phyloP scores from a whole-genome alignment of 2,888 invertebrate genomes.

The Tetheella fluctuosa region DNA sequence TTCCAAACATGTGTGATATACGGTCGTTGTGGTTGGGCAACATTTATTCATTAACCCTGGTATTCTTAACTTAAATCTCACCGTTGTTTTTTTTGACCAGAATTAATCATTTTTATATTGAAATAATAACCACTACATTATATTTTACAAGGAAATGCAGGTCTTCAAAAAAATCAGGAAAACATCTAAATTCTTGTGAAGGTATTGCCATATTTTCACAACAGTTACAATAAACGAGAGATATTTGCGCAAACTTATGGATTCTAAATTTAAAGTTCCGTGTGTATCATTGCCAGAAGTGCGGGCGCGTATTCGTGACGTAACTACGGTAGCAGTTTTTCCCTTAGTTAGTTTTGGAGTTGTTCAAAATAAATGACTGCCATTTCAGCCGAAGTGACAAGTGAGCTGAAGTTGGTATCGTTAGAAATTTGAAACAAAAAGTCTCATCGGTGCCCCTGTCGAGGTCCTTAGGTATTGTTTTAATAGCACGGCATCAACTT shows the following conservation, averaged over 20 bases:
- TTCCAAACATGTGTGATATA: conserved; percentile 63
- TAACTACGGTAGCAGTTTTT: conserved; percentile 64
- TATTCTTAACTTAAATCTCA: background rate
- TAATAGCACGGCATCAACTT: conserved; percentile 46
- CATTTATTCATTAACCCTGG: conserved; percentile 17
- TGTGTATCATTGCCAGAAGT: conserved; percentile 28
- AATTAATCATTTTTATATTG: too few relatives aligned
- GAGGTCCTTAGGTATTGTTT: conserved; percentile 46
- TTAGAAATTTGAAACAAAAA: conserved; percentile 58
- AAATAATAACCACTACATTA: too few relatives aligned
- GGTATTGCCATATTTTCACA: too few relatives aligned
- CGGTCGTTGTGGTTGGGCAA: conserved; percentile 36
- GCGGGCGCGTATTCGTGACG: conserved; percentile 53
- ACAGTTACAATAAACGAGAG: background rate
- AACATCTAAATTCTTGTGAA: too few relatives aligned
- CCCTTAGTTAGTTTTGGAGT: conserved; percentile 68
- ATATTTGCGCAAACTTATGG: background rate
- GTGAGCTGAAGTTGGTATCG: conserved; percentile 58
- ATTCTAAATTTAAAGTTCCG: background rate
- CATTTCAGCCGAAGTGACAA: conserved; percentile 65
- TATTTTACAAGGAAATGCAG: too few relatives aligned
- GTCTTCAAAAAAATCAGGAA: too few relatives aligned
- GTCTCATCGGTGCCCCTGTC: conserved; percentile 17
- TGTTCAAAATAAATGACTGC: conserved; percentile 71
- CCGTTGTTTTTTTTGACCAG: too few relatives aligned